phyloP scores from a whole-genome alignment of 2,888 invertebrate species.

The Nomada flava region DNA sequence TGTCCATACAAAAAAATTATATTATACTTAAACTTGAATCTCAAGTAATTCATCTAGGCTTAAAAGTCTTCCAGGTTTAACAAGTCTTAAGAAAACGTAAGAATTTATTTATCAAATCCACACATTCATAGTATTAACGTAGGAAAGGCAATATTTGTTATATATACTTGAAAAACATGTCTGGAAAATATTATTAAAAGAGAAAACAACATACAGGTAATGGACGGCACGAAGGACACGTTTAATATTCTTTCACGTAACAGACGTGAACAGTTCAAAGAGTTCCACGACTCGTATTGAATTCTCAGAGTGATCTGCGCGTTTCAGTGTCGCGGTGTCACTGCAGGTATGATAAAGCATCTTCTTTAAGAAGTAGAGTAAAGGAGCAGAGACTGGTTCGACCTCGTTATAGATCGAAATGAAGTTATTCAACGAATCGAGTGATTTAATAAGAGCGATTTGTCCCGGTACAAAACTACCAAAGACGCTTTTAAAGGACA shows the following conservation, averaged over 20 bases:
- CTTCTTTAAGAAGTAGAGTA: background rate
- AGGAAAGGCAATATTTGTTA: background rate
- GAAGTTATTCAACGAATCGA: constrained; percentile 48
- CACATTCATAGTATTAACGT: no score
- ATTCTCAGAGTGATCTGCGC: background rate
- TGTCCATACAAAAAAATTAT: no score
- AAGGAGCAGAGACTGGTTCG: constrained; percentile 16
- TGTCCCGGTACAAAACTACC: constrained; percentile 23
- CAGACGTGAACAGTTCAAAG: background rate
- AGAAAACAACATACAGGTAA: background rate
- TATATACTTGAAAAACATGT: background rate
- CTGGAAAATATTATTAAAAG: no score
- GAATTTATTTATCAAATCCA: no score
- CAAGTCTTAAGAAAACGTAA: no score
- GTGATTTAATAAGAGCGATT: constrained; percentile 59
- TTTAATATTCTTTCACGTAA: background rate
- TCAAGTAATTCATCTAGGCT: no score
- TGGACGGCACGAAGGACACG: background rate
- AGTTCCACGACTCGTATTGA: background rate
- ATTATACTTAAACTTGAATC: no score
- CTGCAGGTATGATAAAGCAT: constrained; percentile 1
- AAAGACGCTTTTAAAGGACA: constrained; percentile 36
- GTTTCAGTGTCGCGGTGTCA: background rate
- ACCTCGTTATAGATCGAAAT: constrained; percentile 53
- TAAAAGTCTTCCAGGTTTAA: no score